Conservation (phyloP, 1,140 invertebrate species). For the Heterodera schachtii region DNA sequence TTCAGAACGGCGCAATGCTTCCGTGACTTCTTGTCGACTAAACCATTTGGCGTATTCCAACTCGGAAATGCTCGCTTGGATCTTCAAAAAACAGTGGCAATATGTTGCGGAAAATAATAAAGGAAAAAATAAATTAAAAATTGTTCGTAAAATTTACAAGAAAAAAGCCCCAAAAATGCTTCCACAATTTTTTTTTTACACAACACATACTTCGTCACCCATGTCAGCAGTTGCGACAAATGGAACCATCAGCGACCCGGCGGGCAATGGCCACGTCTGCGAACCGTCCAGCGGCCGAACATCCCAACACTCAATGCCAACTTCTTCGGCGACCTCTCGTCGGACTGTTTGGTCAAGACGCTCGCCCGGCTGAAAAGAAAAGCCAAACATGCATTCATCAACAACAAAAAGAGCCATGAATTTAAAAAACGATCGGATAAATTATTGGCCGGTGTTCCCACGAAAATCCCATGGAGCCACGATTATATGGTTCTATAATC, state of each 20-base stretch:
- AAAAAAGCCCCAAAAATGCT: too few species aligned
- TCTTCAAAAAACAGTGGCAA: conserved; percentile 57
- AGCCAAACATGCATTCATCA: too few species aligned
- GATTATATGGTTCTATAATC: too few species aligned
- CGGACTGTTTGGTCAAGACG: conserved; percentile 70
- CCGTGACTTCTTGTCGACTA: conserved; percentile 66
- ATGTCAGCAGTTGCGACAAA: conserved; percentile 68
- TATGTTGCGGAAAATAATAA: too few species aligned
- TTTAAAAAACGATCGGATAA: too few species aligned
- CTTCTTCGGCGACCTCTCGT: conserved; percentile 72
- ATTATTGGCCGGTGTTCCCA: too few species aligned
- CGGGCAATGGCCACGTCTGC: conserved; percentile 72
- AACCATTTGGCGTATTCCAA: conserved; percentile 72
- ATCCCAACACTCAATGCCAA: conserved; percentile 69
- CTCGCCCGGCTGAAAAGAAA: conserved; percentile 68
- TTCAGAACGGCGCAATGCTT: conserved; percentile 61
- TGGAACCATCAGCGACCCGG: conserved; percentile 71
- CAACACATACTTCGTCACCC: conserved; percentile 45
- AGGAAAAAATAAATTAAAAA: too few species aligned
- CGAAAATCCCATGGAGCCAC: too few species aligned
- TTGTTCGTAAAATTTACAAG: too few species aligned
- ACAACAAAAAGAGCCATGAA: too few species aligned
- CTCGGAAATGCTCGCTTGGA: conserved; percentile 69
- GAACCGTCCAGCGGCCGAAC: conserved; percentile 69
- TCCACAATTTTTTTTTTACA: too few species aligned